Percentiles rank a stretch among this genome's conserved stretches.
These are phyloP conservation scores for Brachyptera risi DNA, from an alignment of 2,888 invertebrate species.

Conservation along the genomic window DNA sequence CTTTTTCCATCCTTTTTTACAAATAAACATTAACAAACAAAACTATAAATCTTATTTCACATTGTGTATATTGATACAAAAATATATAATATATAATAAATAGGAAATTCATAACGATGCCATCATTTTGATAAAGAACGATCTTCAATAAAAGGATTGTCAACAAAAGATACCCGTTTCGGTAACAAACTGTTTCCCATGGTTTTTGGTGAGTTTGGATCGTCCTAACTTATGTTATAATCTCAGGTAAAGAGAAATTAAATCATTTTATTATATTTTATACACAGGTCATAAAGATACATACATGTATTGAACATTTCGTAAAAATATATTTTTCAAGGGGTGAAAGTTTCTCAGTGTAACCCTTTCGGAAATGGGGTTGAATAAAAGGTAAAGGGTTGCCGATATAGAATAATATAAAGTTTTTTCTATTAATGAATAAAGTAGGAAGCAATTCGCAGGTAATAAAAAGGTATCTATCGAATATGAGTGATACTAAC, in stretches of 20 bases:
- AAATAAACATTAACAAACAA: constrained; percentile 17
- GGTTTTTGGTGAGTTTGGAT: neutral
- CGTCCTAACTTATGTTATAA: neutral
- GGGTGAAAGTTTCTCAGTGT: neutral
- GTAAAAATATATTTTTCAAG: constrained; percentile 8
- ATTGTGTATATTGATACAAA: constrained; percentile 8
- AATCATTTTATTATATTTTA: constrained; percentile 15
- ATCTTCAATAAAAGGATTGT: neutral
- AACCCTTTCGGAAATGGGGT: constrained; percentile 18
- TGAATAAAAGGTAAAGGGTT: constrained; percentile 16
- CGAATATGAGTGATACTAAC: neutral
- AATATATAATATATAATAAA: constrained; percentile 4
- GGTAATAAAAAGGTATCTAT: constrained; percentile 15
- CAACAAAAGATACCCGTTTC: neutral
- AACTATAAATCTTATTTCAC: constrained; percentile 12
- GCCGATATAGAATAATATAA: neutral
- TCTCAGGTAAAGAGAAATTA: constrained; percentile 7
- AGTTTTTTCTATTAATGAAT: constrained; percentile 11
- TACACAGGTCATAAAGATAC: constrained; percentile 10
- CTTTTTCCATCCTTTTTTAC: too few relatives aligned
- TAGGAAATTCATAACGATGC: constrained; percentile 13
- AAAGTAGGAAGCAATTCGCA: constrained; percentile 5
- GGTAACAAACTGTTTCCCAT: constrained; percentile 9
- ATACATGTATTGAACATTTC: neutral
- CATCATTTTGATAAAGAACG: neutral